Evolutionary conservation across 2,113 vertebrate species (phyloP).

Genomic region (Manacus vitellinus): DNA sequence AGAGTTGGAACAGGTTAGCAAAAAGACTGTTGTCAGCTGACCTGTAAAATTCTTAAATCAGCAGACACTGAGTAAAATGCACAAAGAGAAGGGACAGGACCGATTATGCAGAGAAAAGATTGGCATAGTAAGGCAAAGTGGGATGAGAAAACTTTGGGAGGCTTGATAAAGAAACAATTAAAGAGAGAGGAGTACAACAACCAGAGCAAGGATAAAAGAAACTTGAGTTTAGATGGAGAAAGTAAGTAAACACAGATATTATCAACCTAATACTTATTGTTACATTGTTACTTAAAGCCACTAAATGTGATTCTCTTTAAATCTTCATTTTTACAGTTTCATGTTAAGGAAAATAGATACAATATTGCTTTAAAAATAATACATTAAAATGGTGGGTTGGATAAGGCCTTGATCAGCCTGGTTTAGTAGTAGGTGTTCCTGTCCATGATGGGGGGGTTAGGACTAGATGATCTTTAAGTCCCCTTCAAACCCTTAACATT

Average conservation of each 20-base stretch:
- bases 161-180: not conserved
- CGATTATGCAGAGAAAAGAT: not conserved
- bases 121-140: not conserved
- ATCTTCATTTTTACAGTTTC: not conserved
- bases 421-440: too few species aligned
- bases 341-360: not conserved
- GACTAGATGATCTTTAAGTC: not conserved
- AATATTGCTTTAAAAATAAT: not conserved
- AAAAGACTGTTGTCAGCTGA: not conserved
- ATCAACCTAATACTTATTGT: not conserved
- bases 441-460: rapidly evolving
- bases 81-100: not conserved
- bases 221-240: not conserved
- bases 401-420: not conserved
- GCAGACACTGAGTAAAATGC: not conserved
- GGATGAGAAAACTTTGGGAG: not conserved
- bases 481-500: not conserved
- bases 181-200: not conserved
- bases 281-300: not conserved
- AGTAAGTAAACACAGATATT: not conserved
- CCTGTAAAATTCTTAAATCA: not conserved
- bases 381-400: not conserved
- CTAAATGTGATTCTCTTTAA: not conserved
- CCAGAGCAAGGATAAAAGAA: not conserved
- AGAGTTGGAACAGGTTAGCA: not conserved